These are phyloP conservation scores for Parotia lawesii DNA, from an alignment of 2,113 vertebrate species.

Conservation along the genomic window DNA sequence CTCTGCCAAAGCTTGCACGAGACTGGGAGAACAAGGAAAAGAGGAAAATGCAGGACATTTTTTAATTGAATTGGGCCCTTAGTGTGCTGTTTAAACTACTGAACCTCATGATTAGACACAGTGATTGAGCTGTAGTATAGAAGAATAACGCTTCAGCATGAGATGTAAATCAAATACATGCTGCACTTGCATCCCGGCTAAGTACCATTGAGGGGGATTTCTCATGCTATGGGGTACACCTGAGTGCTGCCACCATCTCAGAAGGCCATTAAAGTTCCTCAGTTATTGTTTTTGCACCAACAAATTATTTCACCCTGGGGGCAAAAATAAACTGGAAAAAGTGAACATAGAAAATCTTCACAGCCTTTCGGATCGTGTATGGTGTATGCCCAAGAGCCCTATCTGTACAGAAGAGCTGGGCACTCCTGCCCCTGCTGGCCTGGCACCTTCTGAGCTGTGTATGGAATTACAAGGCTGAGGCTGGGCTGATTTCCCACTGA, in stretches of 20 bases:
- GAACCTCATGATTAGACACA: conserved; percentile 40
- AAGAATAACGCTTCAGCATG: neutral
- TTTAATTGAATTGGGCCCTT: conserved; percentile 52
- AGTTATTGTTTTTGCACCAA: neutral
- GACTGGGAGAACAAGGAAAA: neutral
- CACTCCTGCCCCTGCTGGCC: neutral
- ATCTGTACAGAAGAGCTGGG: neutral
- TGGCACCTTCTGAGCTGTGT: neutral
- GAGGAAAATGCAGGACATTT: conserved; percentile 14
- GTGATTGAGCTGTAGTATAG: neutral
- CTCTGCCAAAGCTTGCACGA: neutral
- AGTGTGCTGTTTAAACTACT: conserved; percentile 32
- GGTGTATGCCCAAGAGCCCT: fast-evolving
- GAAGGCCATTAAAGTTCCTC: neutral
- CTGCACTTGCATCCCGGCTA: neutral
- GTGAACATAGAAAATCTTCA: neutral
- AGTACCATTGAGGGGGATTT: neutral
- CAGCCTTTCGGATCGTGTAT: neutral
- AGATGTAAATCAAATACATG: conserved; percentile 5
- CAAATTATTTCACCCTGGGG: neutral
- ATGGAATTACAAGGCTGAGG: neutral
- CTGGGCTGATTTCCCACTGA: neutral
- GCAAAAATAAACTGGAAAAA: neutral
- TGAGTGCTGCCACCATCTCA: neutral
- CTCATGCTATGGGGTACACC: neutral